Evolutionary conservation across 2,113 vertebrate species (phyloP).

Genomic region (Rafetus swinhoei): DNA sequence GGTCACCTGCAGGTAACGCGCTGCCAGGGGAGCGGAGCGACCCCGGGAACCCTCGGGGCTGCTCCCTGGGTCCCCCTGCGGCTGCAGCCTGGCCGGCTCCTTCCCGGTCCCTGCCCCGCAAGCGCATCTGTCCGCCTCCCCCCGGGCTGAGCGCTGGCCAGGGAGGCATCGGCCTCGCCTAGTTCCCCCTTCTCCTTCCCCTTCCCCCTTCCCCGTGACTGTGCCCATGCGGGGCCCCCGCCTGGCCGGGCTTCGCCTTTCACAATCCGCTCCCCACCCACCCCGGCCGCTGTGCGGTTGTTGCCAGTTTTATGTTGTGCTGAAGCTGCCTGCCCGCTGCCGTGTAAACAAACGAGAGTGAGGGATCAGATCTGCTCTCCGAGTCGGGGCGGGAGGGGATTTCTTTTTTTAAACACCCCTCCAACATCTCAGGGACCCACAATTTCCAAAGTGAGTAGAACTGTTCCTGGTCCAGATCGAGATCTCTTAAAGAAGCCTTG

Average conservation of each 20-base stretch:
- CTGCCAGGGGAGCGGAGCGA: neutral
- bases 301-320: neutral
- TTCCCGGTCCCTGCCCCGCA: neutral
- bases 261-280: neutral
- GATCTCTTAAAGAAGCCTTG: neutral
- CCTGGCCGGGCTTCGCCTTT: neutral
- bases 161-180: neutral
- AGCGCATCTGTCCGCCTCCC: neutral
- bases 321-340: neutral
- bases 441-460: neutral
- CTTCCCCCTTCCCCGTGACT: neutral
- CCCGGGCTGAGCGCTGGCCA: neutral
- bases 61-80: neutral
- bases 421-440: neutral
- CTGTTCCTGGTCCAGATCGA: neutral
- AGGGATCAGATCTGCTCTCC: neutral
- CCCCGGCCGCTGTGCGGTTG: neutral
- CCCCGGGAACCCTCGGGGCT: neutral
- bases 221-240: neutral
- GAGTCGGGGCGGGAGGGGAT: neutral
- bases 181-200: neutral
- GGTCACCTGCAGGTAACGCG: constrained; percentile 80
- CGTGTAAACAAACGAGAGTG: neutral
- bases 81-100: neutral
- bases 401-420: neutral